Evolutionary conservation across 1,140 invertebrate genomes (phyloP), one percentile per base, ranked within the genome.

Genomic region (Formica selysi): DNA sequence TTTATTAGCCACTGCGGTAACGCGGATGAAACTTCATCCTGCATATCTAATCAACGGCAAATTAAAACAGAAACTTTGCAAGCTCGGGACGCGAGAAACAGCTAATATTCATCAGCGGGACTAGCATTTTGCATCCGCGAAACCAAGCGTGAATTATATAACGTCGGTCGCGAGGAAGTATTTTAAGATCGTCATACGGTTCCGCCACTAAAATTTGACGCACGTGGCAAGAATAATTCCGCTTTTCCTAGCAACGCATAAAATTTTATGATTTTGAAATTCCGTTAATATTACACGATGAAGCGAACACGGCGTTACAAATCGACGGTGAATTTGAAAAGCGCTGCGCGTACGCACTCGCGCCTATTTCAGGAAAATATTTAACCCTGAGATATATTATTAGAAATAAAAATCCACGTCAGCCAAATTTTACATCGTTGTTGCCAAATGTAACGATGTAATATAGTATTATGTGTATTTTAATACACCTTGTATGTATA

Each of bases 331-430:
- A 29, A 71, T 7, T 57, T 68, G 44, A 44, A 36, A 26, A 73
- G 32, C 65, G 44, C 3, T 11, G 11, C 65, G 22, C 7, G 1
- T 32, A 7, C 38, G 65, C 76, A 44, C 48, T 59, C 54, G 51
- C 38, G 26, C 51, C 67, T 83, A 74, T 83, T 83, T 83, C 54
- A 19, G 62, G 54, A n/a, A 61, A 8, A 26, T 61, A 61, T 73
- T 83, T 73, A 83, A 73, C 26, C 26, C 68, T 61, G 68, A 74
- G 22, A 83, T 73, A 74, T 61, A 73, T 51, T 19, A 74, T 83
- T 74, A 74, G 68, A 68, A 19, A 0, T 41, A n/a, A 61, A 71
- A 83, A 83, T 74, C n/a, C 3, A 32, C 26, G n/a, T 73, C 26
- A 29, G 79, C 68, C 26, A 83, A 61, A 83, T 59, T 83, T 73